These are phyloP conservation scores for Drosophila santomea DNA, from an alignment of 1,140 invertebrate species.

Conservation along the genomic window DNA sequence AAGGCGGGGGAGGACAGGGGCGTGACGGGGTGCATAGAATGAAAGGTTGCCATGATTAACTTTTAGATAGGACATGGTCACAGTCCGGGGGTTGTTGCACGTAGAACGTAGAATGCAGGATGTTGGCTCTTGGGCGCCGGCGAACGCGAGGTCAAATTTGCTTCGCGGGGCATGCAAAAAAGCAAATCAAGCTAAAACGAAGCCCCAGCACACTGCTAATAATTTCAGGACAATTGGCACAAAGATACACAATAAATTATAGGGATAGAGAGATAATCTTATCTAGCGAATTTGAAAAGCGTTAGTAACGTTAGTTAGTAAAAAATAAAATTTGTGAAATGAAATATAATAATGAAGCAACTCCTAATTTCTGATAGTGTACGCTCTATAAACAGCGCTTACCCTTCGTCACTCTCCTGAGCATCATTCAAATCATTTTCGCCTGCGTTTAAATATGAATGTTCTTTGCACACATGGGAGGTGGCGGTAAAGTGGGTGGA, in stretches of 20 bases:
- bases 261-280: no score
- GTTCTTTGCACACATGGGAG: constrained; percentile 38
- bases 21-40: constrained; percentile 51
- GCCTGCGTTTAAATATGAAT: constrained; percentile 56
- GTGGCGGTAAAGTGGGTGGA: constrained; percentile 1
- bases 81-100: neutral
- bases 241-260: no score
- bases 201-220: neutral
- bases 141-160: constrained; percentile 38
- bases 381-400: neutral
- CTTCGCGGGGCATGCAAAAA: constrained; percentile 32
- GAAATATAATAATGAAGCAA: no score
- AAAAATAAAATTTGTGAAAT: no score
- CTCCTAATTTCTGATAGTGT: neutral
- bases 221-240: neutral
- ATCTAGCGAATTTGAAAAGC: no score
- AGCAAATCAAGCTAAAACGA: constrained; percentile 1
- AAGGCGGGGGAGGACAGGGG: no score
- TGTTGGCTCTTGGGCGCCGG: neutral
- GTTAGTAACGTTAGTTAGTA: no score
- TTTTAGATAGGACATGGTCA: constrained; percentile 57
- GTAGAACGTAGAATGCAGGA: neutral
- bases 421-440: constrained; percentile 52
- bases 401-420: neutral
- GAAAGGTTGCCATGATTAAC: constrained; percentile 64